Evolutionary conservation across 2,797 vertebrate species (phyloP), one percentile per base, ranked within the genome.

Genomic region (Cirrhinus molitorella): DNA sequence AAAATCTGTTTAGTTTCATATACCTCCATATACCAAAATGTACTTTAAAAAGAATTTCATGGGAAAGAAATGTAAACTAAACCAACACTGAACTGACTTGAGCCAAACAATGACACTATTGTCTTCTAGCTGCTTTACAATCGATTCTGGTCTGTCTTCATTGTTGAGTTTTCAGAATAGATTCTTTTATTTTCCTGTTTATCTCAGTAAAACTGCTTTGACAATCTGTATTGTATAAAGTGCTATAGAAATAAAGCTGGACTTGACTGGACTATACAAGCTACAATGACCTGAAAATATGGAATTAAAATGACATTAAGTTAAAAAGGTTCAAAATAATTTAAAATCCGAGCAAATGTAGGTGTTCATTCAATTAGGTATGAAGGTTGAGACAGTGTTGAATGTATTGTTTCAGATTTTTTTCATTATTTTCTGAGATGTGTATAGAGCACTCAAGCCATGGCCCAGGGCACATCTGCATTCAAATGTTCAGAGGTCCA

Each of bases 391-490:
- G 23, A 25, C 23, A 12, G n/a, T 59, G 55, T 23, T 59, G 5
- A 61, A 65, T 65, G 9, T 10, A 16, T 19, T 10, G 16, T 34
- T 65, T 34, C 14, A 4, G 28, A 10, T 65, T 59, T 59, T n/a
- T 25, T 1, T 37, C 34, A 37, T 6, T 3, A 4, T 1, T 8
- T 49, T 49, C 25, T 49, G 14, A 53, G 10, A 73, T 53, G 70
- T 51, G 7, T 21, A 53, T 10, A n/a, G n/a, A 45, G 16, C 57
- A 47, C 25, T 63, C 25, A n/a, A 63, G 3, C 75, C 25, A 28
- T 14, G 43, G 65, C 49, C 49, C 59, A 49, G 76, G 19, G 3
- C 31, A 43, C 65, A 43, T 51, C 49, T 80, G 78, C 65, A 67
- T 68, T 40, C 13, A 53, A 40, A 67, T 13, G 4, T 25, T 55